Percentiles rank a stretch among this genome's conserved stretches.
Evolutionary conservation across 2,113 vertebrate genomes (phyloP).

Genomic region (Cololabis saira): DNA sequence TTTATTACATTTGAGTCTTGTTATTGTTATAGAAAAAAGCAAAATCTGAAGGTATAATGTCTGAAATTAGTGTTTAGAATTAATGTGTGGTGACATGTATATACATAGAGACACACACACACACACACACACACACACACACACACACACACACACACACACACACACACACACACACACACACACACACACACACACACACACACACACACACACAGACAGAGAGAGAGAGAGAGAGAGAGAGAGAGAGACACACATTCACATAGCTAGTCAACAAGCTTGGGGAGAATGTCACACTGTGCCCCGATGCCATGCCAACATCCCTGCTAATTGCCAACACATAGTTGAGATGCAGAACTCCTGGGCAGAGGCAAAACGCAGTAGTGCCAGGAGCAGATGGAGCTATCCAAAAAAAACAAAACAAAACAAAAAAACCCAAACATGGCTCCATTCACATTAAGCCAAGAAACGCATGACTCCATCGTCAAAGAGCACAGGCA

Average conservation of each 20-base stretch:
- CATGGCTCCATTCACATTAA: slow-evolving; percentile 67
- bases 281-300: slow-evolving; percentile 66
- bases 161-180: slow-evolving; percentile 31
- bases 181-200: slow-evolving; percentile 11
- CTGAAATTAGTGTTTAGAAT: slow-evolving; percentile 17
- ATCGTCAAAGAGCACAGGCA: slow-evolving; percentile 43
- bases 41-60: slow-evolving; percentile 17
- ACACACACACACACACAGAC: slow-evolving; percentile 4
- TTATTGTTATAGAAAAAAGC: too few relatives aligned
- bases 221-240: too few relatives aligned
- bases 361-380: slow-evolving; percentile 72
- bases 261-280: slow-evolving; percentile 62
- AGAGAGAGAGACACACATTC: too few relatives aligned
- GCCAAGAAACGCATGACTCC: slow-evolving; percentile 66
- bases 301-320: slow-evolving; percentile 65
- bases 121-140: slow-evolving; percentile 29
- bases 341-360: slow-evolving; percentile 76
- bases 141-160: slow-evolving; percentile 16
- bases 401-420: slow-evolving; percentile 70
- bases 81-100: slow-evolving; percentile 6
- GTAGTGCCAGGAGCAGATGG: slow-evolving; percentile 76
- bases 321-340: slow-evolving; percentile 79
- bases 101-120: slow-evolving; percentile 1
- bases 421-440: slow-evolving; percentile 55
- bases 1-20: too few relatives aligned